A percentile compares a stretch with the other conserved stretches of the same genome.
These are phyloP conservation scores for Eulemur macaco DNA, from an alignment of 2,113 vertebrate genomes.

Conservation along the genomic window DNA sequence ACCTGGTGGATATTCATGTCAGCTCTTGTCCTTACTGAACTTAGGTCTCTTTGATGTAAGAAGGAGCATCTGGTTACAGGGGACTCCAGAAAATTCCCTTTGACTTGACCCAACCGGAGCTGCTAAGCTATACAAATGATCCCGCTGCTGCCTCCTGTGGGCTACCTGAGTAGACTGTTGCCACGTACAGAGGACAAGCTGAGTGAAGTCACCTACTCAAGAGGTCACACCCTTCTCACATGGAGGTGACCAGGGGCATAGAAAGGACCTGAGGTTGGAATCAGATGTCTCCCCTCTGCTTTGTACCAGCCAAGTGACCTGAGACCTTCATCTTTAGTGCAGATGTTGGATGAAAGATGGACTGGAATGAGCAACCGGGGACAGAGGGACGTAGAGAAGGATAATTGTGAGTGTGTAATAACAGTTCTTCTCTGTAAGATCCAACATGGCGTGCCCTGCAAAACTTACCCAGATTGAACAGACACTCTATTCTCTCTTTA, in stretches of 20 bases:
- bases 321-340: neutral
- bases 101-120: neutral
- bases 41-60: too few species aligned
- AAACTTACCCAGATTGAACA: neutral
- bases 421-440: neutral
- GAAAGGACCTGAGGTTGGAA: neutral
- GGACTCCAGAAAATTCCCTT: neutral
- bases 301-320: neutral
- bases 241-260: neutral
- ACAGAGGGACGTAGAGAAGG: neutral
- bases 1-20: too few species aligned
- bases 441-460: neutral
- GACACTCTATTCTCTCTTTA: neutral
- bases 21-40: too few species aligned
- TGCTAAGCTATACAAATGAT: neutral
- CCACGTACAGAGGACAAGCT: neutral
- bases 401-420: neutral
- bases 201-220: neutral
- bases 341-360: neutral
- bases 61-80: neutral
- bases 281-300: neutral
- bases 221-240: neutral
- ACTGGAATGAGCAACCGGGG: neutral
- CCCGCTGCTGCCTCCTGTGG: neutral
- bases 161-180: neutral